These are phyloP conservation scores for Datnioides undecimradiatus DNA, from an alignment of 2,113 vertebrate species.

Conservation along the genomic window DNA sequence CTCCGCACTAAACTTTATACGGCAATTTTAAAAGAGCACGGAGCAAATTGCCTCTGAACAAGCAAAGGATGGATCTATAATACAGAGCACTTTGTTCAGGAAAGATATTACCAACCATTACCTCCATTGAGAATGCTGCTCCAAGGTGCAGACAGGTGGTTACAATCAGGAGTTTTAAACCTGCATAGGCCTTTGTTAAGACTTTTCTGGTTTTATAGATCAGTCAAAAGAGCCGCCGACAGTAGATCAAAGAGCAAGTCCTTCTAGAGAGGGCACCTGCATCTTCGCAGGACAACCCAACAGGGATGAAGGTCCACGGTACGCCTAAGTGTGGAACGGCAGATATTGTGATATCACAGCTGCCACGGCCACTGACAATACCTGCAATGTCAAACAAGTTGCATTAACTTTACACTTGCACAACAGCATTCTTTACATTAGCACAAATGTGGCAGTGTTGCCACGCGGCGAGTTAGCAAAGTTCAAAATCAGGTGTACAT, in stretches of 20 bases:
- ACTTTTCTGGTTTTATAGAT: background rate
- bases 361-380: background rate
- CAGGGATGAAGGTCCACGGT: background rate
- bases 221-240: background rate
- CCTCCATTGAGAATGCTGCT: background rate
- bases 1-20: background rate
- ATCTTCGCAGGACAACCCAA: background rate
- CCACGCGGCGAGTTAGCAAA: background rate
- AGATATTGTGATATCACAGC: background rate
- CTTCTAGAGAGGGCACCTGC: background rate
- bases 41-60: constrained; percentile 24
- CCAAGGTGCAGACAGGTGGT: constrained; percentile 32
- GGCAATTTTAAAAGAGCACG: background rate
- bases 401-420: background rate
- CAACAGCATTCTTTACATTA: too few species aligned
- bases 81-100: constrained; percentile 13
- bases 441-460: background rate
- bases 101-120: background rate
- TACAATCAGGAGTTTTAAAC: background rate
- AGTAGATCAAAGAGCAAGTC: background rate
- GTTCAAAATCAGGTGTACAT: too few species aligned
- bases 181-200: background rate
- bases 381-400: background rate
- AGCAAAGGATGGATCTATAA: constrained; percentile 22
- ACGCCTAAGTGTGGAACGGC: background rate